A percentile compares a stretch with the other conserved stretches of the same genome.
These are phyloP conservation scores for Sarcophaga carnaria DNA, from an alignment of 2,888 invertebrate genomes.

Conservation along the genomic window DNA sequence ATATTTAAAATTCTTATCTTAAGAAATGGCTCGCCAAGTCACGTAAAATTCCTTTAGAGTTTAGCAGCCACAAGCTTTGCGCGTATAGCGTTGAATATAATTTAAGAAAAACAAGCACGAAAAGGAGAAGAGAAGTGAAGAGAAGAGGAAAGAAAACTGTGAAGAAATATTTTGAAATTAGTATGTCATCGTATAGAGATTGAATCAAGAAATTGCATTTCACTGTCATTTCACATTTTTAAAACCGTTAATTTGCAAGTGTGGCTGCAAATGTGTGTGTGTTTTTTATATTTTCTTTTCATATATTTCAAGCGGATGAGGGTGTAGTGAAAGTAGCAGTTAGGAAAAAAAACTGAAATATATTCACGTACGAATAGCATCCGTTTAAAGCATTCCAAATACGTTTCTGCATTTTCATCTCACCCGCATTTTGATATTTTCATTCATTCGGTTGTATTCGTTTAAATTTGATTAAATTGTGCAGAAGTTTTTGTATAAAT, in stretches of 20 bases:
- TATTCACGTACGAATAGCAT: slow-evolving; percentile 57
- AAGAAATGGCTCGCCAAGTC: slow-evolving; percentile 51
- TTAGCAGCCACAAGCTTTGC: slow-evolving; percentile 41
- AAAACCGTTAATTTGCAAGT: not conserved
- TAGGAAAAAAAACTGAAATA: slow-evolving; percentile 20
- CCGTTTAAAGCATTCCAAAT: slow-evolving; percentile 64
- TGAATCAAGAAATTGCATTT: slow-evolving; percentile 35
- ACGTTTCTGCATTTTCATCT: slow-evolving; percentile 56
- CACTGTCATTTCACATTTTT: slow-evolving; percentile 4
- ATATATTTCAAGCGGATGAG: no score
- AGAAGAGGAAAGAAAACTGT: slow-evolving; percentile 1
- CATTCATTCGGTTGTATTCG: no score
- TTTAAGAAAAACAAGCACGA: no score
- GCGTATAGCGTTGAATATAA: no score
- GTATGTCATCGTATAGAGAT: slow-evolving; percentile 53
- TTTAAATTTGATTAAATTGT: no score
- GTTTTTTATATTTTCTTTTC: no score
- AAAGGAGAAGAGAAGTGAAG: not conserved
- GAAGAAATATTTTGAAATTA: slow-evolving; percentile 35
- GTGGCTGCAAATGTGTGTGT: slow-evolving; percentile 1
- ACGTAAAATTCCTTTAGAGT: slow-evolving; percentile 48
- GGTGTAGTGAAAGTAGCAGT: no score
- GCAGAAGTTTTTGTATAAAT: no score
- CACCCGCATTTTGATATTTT: slow-evolving; percentile 32
- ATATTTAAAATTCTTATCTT: no score